These are phyloP conservation scores for Chalcis sispes DNA, from an alignment of 2,888 invertebrate species.

Conservation along the genomic window DNA sequence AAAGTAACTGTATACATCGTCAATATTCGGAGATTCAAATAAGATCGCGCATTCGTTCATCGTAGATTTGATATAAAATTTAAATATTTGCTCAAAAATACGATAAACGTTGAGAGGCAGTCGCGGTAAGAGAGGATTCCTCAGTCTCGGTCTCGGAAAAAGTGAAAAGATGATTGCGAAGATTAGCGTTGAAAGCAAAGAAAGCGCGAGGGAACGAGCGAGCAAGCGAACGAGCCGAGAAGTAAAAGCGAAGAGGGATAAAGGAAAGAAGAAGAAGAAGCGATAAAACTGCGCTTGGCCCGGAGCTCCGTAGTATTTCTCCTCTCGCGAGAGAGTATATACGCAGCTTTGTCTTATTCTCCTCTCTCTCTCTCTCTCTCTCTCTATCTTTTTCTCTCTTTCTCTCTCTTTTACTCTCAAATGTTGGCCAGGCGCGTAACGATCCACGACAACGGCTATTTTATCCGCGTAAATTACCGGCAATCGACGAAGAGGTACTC, in stretches of 20 bases:
- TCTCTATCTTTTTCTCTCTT: no score
- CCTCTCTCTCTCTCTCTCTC: no score
- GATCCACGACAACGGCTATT: conserved; percentile 62
- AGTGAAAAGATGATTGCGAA: conserved; percentile 35
- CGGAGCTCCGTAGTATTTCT: no score
- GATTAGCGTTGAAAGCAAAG: conserved; percentile 21
- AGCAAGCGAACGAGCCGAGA: not conserved
- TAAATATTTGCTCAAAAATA: conserved; percentile 30
- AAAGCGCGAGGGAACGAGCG: not conserved
- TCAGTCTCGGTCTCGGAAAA: not conserved
- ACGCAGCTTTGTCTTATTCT: no score
- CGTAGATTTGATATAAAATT: no score
- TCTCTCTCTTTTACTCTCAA: not conserved
- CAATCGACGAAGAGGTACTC: conserved; percentile 54
- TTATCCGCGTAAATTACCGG: conserved; percentile 67
- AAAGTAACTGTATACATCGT: no score
- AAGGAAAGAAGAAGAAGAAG: not conserved
- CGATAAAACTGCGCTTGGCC: conserved; percentile 12
- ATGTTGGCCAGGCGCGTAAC: conserved; percentile 16
- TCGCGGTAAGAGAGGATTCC: not conserved
- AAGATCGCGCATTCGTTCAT: no score
- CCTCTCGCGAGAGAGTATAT: no score
- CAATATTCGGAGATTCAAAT: no score
- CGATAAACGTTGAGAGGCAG: not conserved
- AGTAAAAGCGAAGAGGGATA: not conserved